Conservation (phyloP, 2,797 vertebrate species). For the Anableps anableps region DNA sequence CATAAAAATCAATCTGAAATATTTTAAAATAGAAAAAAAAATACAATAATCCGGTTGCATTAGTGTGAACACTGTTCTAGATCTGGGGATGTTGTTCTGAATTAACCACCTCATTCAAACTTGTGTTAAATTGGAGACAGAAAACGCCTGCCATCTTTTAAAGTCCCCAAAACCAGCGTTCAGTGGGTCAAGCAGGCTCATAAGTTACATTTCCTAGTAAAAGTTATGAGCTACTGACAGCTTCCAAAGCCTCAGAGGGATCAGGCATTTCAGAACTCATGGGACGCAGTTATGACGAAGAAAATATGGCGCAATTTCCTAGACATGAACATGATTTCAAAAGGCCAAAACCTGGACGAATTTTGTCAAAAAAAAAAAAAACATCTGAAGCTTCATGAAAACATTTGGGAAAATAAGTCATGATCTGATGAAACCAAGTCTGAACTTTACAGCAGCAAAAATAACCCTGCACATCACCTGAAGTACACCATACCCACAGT, state of each 20-base stretch:
- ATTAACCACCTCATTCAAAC: background rate
- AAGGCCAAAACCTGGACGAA: background rate
- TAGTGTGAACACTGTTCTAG: background rate
- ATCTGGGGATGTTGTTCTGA: background rate
- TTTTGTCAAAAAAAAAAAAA: background rate
- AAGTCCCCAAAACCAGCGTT: background rate
- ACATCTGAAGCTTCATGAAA: background rate
- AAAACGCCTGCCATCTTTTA: background rate
- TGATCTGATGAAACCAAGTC: background rate
- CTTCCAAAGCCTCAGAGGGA: background rate
- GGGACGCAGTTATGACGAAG: background rate
- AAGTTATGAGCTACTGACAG: background rate
- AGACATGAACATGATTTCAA: background rate
- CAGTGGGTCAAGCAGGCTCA: background rate
- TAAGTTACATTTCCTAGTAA: background rate
- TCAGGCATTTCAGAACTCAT: background rate
- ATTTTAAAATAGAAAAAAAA: background rate
- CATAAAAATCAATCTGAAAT: background rate
- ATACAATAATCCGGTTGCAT: background rate
- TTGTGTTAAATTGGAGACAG: background rate
- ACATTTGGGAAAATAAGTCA: background rate
- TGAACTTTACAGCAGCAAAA: background rate
- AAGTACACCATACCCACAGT: background rate
- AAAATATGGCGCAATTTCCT: background rate
- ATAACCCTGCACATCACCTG: background rate